A percentile compares a stretch with the other conserved stretches of the same genome.
phyloP scores from a whole-genome alignment of 1,140 invertebrate species.

The Orchestia grillus region DNA sequence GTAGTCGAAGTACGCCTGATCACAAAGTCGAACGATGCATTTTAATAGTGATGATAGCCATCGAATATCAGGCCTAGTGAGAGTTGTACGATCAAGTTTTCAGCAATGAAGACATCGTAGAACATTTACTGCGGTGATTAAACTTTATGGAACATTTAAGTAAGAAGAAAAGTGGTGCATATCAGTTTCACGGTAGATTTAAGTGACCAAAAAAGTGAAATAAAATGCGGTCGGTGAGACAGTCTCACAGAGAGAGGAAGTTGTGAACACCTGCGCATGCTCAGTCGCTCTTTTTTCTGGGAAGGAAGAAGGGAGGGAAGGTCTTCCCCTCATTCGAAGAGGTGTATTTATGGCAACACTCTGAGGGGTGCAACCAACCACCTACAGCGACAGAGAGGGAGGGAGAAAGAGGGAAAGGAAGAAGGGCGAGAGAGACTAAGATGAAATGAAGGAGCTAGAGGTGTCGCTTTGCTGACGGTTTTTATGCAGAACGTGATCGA shows the following conservation, averaged over 20 bases:
- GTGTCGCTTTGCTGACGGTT: not conserved
- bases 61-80: too few species aligned
- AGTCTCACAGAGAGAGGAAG: conserved; percentile 3
- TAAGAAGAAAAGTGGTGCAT: not conserved
- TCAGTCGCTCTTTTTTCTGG: conserved; percentile 32
- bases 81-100: too few species aligned
- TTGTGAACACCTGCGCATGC: conserved; percentile 19
- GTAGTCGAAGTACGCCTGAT: too few species aligned
- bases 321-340: conserved; percentile 2
- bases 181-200: not conserved
- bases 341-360: conserved; percentile 55
- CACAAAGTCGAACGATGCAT: too few species aligned
- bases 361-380: conserved; percentile 10
- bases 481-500: not conserved
- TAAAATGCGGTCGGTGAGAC: not conserved
- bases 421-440: not conserved
- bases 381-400: not conserved
- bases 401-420: not conserved
- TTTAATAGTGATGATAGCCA: too few species aligned
- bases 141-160: not conserved
- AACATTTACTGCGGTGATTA: too few species aligned
- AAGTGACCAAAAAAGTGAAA: not conserved
- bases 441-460: not conserved
- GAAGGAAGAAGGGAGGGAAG: conserved; percentile 28
- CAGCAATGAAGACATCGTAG: too few species aligned